Evolutionary conservation across 37 sponge, comb jelly and placozoan species (phyloP).

Genomic region (Oopsacas minuta): DNA sequence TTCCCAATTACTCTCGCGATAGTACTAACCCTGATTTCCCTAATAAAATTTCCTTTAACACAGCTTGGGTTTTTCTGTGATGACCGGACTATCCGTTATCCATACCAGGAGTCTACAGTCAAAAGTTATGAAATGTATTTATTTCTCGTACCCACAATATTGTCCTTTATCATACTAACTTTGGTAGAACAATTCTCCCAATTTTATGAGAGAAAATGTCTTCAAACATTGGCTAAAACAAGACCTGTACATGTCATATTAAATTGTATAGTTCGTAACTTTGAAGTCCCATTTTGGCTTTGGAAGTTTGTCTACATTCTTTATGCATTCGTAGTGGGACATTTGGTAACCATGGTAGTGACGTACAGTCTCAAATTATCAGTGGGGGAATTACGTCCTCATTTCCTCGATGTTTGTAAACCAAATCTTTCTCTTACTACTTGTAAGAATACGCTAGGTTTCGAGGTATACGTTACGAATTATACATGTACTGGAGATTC

Average conservation of each 20-base stretch:
- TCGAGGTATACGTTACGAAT: neutral
- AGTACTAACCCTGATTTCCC: neutral
- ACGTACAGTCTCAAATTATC: conserved; percentile 31
- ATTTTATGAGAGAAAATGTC: neutral
- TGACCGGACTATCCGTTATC: conserved; percentile 35
- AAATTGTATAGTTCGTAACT: neutral
- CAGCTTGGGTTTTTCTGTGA: conserved; percentile 47
- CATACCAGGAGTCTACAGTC: conserved; percentile 23
- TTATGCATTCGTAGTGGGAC: conserved; percentile 14
- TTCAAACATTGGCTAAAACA: neutral
- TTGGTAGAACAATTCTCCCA: neutral
- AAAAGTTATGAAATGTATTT: neutral
- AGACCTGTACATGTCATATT: neutral
- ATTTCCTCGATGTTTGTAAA: conserved; percentile 40
- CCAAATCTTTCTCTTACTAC: conserved; percentile 33
- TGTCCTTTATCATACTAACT: neutral
- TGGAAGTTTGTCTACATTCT: neutral
- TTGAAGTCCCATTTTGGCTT: neutral
- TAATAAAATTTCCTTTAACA: neutral
- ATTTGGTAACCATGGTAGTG: conserved; percentile 26
- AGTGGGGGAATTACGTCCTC: conserved; percentile 39
- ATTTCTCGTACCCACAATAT: neutral
- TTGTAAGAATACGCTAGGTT: neutral
- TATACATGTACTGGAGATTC: neutral
- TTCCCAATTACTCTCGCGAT: neutral